Percentiles rank a stretch among this genome's conserved stretches.
These are phyloP conservation scores for Cephus spinipes DNA, from an alignment of 2,888 invertebrate genomes.

Conservation along the genomic window DNA sequence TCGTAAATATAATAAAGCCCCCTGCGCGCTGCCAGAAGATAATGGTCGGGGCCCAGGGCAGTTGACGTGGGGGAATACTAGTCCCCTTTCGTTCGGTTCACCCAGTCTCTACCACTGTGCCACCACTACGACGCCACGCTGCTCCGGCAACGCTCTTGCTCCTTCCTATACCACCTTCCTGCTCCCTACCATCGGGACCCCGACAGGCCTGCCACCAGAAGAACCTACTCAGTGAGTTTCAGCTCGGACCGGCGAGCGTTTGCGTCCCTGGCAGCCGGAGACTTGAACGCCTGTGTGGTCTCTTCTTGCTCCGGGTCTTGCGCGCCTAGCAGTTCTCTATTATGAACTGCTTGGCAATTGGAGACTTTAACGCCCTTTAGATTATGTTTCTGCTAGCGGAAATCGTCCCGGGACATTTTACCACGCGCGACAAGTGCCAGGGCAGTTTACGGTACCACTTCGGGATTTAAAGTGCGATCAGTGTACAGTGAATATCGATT, in stretches of 20 bases:
- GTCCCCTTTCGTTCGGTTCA: conserved; percentile 21
- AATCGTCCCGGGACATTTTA: conserved; percentile 21
- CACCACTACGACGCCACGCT: conserved; percentile 5
- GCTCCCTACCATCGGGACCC: conserved; percentile 28
- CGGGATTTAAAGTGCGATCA: not conserved
- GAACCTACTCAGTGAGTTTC: conserved; percentile 54
- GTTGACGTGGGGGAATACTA: conserved; percentile 32
- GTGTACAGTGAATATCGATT: not conserved
- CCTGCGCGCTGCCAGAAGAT: conserved; percentile 40
- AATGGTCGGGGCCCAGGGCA: conserved; percentile 49
- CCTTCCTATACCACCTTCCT: conserved; percentile 28
- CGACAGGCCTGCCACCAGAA: conserved; percentile 33
- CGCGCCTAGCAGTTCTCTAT: conserved; percentile 20
- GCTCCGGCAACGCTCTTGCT: conserved; percentile 14
- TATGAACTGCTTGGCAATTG: not conserved
- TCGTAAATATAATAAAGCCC: conserved; percentile 61
- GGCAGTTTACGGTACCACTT: conserved; percentile 1
- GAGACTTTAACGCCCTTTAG: not conserved
- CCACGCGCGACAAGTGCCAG: conserved; percentile 19
- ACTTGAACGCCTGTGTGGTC: conserved; percentile 53
- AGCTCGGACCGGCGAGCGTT: conserved; percentile 52
- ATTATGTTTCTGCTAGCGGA: not conserved
- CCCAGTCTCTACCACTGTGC: not conserved
- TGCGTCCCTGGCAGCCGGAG: conserved; percentile 31
- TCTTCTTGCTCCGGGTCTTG: conserved; percentile 20